Conservation (phyloP, 2,797 vertebrate genomes). For the Halcyon badia region DNA sequence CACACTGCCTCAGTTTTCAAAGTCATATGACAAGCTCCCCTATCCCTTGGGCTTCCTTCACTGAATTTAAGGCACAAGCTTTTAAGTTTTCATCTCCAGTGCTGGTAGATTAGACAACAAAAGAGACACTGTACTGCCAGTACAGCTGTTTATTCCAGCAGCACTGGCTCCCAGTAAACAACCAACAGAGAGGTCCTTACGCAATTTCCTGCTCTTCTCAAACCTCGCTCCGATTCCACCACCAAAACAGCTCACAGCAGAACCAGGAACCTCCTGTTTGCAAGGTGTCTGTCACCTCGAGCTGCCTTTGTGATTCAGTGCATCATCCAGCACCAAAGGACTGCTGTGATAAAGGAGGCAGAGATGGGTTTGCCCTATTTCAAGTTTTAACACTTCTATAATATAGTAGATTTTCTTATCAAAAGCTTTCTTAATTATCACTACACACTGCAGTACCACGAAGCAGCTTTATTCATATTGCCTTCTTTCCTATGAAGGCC, state of each 20-base stretch:
- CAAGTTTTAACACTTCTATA: background rate
- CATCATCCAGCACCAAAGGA: background rate
- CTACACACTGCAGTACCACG: background rate
- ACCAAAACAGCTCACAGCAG: constrained; percentile 1
- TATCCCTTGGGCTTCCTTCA: background rate
- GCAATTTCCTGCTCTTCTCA: constrained; percentile 17
- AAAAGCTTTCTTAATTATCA: background rate
- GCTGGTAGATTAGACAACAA: constrained; percentile 57
- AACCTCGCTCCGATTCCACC: background rate
- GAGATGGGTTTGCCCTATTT: background rate
- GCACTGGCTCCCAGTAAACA: constrained; percentile 43
- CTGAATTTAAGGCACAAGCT: constrained; percentile 14
- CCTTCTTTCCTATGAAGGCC: background rate
- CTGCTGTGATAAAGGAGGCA: background rate
- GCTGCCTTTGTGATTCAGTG: background rate
- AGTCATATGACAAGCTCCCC: background rate
- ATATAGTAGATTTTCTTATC: background rate
- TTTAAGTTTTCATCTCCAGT: background rate
- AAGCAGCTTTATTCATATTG: background rate
- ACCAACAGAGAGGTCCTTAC: constrained; percentile 43
- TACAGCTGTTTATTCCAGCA: constrained; percentile 63
- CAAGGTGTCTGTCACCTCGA: background rate
- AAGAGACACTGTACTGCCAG: constrained; percentile 53
- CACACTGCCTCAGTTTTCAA: background rate
- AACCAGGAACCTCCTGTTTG: background rate